Evolutionary conservation across 1,140 invertebrate species (phyloP), one percentile per base, ranked within the genome.

Genomic region (Planococcus citri): DNA sequence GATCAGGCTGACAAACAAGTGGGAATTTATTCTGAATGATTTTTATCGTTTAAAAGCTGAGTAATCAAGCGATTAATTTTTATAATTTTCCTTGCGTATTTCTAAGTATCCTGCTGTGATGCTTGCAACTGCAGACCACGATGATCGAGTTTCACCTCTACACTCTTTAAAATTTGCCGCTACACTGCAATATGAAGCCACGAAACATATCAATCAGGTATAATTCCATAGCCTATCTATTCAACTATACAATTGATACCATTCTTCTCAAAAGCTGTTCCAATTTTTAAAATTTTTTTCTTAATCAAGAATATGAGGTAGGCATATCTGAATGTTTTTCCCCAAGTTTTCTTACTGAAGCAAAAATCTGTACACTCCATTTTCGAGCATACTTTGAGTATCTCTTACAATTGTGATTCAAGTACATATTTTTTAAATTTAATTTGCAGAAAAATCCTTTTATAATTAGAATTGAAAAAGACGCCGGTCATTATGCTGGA

Each of bases 111-210:
- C 97, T 27, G 87, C 95, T 6, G 90, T 87, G 1, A 79, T 99
- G 22, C 82, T 98, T 33, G 78, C 95, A 70, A 98, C 96, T 24
- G 97, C 92, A 20, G 95, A 98, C 83, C 97, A 99, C 79, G 96
- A 99, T 81, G 96, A 98, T 82, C 85, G 96, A 72, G 95, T 98
- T 69, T 94, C 95, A 69, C 95, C 95, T 33, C 83, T 95, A 69
- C 96, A 98, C 80, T 95, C 94, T 70, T 83, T 97, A 3, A 99
- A 99, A 81, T 93, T 91, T 76, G 91, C 94, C 69, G 94, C 97
- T 0, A 85, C 92, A 74, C 79, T 99, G 58, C 97, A 99, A 76
- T 80, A 94, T 74, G 82, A 80, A 24, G 78, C 93, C 57, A 84
- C 86, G 60, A 78, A 79, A 57, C 76, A 83, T 21, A 75, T 84